Evolutionary conservation across 2,113 vertebrate species (phyloP), one percentile per base, ranked within the genome.

Genomic region (Taurulus bubalis): DNA sequence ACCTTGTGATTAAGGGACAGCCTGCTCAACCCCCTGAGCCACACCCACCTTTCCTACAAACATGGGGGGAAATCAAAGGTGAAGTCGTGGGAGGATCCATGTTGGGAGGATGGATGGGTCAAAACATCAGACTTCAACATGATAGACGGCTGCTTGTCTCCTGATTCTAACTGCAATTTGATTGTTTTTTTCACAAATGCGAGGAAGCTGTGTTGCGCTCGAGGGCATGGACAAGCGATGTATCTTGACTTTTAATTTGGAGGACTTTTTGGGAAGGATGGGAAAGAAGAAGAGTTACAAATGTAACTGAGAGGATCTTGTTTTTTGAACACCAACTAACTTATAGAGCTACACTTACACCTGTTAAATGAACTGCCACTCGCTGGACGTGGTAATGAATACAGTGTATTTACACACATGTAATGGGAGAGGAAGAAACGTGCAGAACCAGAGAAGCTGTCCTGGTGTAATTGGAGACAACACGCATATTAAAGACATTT

Each of bases 401-500:
- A 32, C 24, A 32, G 30, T 20, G 20, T 53, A 16, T 32, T 66
- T 6, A 18, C 40, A 73, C 3, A 28, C 2, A 47, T 11, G 20
- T n/a, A 38, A 10, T 6, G 4, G 40, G 22, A 49, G 14, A 34
- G 15, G 30, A 36, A 5, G 5, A 53, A 58, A 42, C 26, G 66
- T 12, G 12, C 30, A 49, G 26, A 71, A 28, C 24, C 42, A 80
- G 51, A 71, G 24, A n/a, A 55, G 49, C 28, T 47, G 36, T 60
- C 12, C 20, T 73, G 49, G 15, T 78, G 38, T n/a, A 62, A 55
- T 6, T 30, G 38, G 12, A 60, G 42, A 12, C 36, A 59, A 49
- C 47, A 16, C 2, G 62, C 38, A 68, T 24, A 72, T 28, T 15
- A 26, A 65, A 69, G 59, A 76, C 20, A 64, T 71, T n/a, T 69